phyloP scores from a whole-genome alignment of 2,113 vertebrate genomes.

The Thamnaconus septentrionalis region DNA sequence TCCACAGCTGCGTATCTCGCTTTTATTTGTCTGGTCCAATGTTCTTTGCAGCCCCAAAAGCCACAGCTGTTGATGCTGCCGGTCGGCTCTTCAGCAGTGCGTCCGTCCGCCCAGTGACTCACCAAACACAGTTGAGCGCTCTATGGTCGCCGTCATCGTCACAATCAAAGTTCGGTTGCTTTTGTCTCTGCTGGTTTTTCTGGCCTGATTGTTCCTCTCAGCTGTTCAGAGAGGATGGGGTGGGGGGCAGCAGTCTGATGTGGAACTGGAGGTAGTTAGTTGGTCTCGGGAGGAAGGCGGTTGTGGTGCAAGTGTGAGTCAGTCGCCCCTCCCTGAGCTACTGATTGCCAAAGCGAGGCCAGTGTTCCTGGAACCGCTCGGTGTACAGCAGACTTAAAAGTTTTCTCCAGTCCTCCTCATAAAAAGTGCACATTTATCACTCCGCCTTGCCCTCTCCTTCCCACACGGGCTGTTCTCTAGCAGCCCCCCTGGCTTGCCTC shows the following conservation, averaged over 20 bases:
- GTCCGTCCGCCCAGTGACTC: slow-evolving; percentile 55
- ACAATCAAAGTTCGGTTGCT: slow-evolving; percentile 21
- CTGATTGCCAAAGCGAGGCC: slow-evolving; percentile 39
- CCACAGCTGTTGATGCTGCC: slow-evolving; percentile 29
- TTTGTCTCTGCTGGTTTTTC: slow-evolving; percentile 5
- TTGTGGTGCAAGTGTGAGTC: slow-evolving; percentile 39
- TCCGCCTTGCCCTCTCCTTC: slow-evolving; percentile 3
- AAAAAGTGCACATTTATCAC: slow-evolving; percentile 20
- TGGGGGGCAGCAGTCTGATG: slow-evolving; percentile 7
- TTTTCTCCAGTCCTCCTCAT: slow-evolving; percentile 20
- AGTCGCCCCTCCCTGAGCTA: slow-evolving; percentile 46
- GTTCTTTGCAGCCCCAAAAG: neutral
- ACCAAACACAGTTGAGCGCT: slow-evolving; percentile 34
- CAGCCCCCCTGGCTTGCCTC: slow-evolving; percentile 7
- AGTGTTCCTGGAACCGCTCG: slow-evolving; percentile 45
- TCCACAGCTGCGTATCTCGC: neutral
- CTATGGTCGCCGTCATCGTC: slow-evolving; percentile 8
- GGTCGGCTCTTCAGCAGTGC: slow-evolving; percentile 26
- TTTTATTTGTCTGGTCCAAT: slow-evolving; percentile 10
- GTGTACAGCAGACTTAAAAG: neutral
- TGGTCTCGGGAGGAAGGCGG: slow-evolving; percentile 10
- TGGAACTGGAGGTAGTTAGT: slow-evolving; percentile 10
- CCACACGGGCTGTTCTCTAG: neutral
- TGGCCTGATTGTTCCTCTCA: slow-evolving; percentile 2
- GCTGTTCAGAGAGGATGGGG: slow-evolving; percentile 5